Conservation (phyloP, 2,888 invertebrate species). For the Eurytoma adleriae region DNA sequence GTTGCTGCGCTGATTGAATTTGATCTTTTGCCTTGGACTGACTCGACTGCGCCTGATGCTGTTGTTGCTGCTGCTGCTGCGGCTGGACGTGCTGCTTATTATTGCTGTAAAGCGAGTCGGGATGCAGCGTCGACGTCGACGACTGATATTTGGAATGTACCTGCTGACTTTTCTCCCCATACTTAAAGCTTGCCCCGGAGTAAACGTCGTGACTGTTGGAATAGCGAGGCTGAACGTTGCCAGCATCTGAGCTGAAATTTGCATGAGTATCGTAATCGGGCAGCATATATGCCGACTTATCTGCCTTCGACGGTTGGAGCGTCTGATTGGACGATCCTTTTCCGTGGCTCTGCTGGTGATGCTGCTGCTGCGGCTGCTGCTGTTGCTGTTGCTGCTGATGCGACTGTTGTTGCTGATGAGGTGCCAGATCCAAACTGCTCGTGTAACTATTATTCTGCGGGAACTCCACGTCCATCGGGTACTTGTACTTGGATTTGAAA, state of each 20-base stretch:
- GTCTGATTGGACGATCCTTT: slow-evolving; percentile 7
- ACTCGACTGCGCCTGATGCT: slow-evolving; percentile 57
- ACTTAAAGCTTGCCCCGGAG: slow-evolving; percentile 69
- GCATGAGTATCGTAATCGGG: slow-evolving; percentile 66
- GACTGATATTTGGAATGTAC: slow-evolving; percentile 68
- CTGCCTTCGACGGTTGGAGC: slow-evolving; percentile 57
- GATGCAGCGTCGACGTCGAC: slow-evolving; percentile 65
- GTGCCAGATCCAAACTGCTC: slow-evolving; percentile 58
- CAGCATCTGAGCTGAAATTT: slow-evolving; percentile 66
- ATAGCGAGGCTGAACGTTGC: slow-evolving; percentile 66
- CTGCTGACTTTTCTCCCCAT: slow-evolving; percentile 67
- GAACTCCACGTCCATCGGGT: slow-evolving; percentile 69
- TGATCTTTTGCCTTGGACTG: slow-evolving; percentile 51
- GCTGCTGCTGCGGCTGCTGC: slow-evolving; percentile 58
- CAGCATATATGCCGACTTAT: slow-evolving; percentile 69
- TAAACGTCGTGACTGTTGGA: slow-evolving; percentile 67
- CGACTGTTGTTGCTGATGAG: slow-evolving; percentile 62
- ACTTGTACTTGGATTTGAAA: slow-evolving; percentile 68
- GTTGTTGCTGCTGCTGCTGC: slow-evolving; percentile 57
- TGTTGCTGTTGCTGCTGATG: slow-evolving; percentile 65
- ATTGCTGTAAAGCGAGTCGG: slow-evolving; percentile 62
- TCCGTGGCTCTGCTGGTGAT: slow-evolving; percentile 64
- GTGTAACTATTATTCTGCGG: slow-evolving; percentile 68
- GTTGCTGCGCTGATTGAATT: slow-evolving; percentile 56
- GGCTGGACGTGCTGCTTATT: slow-evolving; percentile 60